phyloP scores from a whole-genome alignment of 2,113 vertebrate species.

The Oncorhynchus masou region DNA sequence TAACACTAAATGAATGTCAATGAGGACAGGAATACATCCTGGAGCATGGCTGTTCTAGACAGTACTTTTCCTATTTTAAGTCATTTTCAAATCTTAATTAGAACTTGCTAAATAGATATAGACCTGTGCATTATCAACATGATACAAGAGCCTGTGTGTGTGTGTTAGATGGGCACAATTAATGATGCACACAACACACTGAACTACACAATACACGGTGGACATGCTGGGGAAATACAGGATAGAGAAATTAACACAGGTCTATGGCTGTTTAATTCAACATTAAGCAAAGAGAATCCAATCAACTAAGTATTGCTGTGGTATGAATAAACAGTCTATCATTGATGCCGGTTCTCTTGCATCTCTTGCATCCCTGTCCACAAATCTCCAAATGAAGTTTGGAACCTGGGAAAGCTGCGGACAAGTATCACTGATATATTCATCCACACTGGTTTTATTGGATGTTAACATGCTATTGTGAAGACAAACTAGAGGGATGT shows the following conservation, averaged over 20 bases:
- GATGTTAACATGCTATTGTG: not conserved
- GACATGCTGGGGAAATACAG: slow-evolving; percentile 22
- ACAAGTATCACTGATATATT: slow-evolving; percentile 44
- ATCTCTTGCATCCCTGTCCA: slow-evolving; percentile 62
- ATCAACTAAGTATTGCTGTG: slow-evolving; percentile 68
- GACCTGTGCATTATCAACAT: not conserved
- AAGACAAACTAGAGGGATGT: not conserved
- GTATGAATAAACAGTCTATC: slow-evolving; percentile 71
- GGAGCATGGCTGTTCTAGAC: not conserved
- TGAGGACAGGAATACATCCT: not conserved
- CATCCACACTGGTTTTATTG: slow-evolving; percentile 39
- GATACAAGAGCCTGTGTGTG: not conserved
- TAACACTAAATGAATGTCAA: not conserved
- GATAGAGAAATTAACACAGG: slow-evolving; percentile 33
- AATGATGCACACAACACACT: slow-evolving; percentile 9
- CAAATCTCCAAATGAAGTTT: slow-evolving; percentile 49
- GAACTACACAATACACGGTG: slow-evolving; percentile 25
- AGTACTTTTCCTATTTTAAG: not conserved
- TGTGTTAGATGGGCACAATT: slow-evolving; percentile 5
- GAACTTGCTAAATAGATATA: not conserved
- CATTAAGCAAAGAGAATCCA: slow-evolving; percentile 66
- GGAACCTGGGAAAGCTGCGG: slow-evolving; percentile 34
- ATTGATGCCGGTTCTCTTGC: slow-evolving; percentile 62
- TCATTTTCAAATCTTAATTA: not conserved
- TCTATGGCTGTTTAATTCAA: slow-evolving; percentile 61